Evolutionary conservation across 2,113 vertebrate genomes (phyloP), one percentile per base, ranked within the genome.

Genomic region (Dascyllus trimaculatus): DNA sequence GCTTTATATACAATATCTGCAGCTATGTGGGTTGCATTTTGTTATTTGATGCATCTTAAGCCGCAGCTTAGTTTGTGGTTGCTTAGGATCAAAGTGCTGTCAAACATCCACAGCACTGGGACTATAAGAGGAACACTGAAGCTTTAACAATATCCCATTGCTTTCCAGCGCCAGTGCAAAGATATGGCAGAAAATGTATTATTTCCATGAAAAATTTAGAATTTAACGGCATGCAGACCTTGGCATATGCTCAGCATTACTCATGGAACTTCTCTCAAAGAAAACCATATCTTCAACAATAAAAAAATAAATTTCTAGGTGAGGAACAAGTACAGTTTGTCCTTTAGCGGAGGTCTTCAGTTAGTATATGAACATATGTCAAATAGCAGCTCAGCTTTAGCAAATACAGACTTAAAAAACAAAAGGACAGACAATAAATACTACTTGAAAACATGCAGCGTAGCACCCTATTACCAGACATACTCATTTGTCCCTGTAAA

Each of bases 1-100:
- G 49, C 9, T 68, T 25, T 51, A 45, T 46, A 35, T 51, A 48
- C 11, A 26, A 52, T 57, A 67, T 67, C 29, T 61, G 61, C n/a
- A 62, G 69, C 52, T 54, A 45, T 53, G 56, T 48, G 52, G 56
- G 79, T 45, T 61, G 67, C 58, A 57, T 72, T 71, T 48, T 67
- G 71, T 78, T 35, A 65, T 66, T 11, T 70, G 51, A 24, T 82
- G 51, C 69, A 78, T 81, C 52, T 89, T 65, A 65, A 87, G 71
- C 63, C 48, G 51, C 48, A 58, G 75, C 65, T 84, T 59, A 82
- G 58, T 58, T 70, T 4, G 26, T 38, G 77, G 38, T 62, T 79
- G 46, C 71, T 80, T 11, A 24, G 70, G 71, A 80, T 81, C 71
- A 68, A 83, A 75, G 71, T 29, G 65, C 65, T 71, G 87, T 57